phyloP scores from a whole-genome alignment of 2,888 invertebrate genomes.

The Leptura quadrifasciata region DNA sequence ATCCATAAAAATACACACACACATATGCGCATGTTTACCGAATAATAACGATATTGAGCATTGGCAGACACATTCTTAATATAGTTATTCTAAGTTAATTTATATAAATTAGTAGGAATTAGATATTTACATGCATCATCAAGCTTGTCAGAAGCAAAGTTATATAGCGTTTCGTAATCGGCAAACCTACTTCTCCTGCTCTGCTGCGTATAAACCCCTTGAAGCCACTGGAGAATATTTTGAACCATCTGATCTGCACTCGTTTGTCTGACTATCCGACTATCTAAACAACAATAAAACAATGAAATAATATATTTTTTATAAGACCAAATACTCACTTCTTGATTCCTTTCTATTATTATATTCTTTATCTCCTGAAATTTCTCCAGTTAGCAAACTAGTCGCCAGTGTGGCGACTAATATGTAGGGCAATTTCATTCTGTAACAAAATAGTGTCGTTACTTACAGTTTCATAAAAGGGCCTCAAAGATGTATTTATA shows the following conservation, averaged over 20 bases:
- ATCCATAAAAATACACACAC: too few species aligned
- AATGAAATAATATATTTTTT: background rate
- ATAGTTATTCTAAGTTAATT: background rate
- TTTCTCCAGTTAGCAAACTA: constrained; percentile 40
- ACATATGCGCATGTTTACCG: too few species aligned
- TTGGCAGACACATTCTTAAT: background rate
- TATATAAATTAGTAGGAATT: constrained; percentile 41
- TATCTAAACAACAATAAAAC: constrained; percentile 52
- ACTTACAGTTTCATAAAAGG: background rate
- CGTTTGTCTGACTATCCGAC: constrained; percentile 67
- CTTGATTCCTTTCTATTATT: constrained; percentile 40
- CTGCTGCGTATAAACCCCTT: constrained; percentile 81
- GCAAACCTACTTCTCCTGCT: constrained; percentile 74
- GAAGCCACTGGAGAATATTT: constrained; percentile 85
- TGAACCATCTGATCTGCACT: constrained; percentile 84
- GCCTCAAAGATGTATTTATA: background rate
- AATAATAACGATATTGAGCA: constrained; percentile 22
- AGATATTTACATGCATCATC: constrained; percentile 54
- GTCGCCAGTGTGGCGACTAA: constrained; percentile 42
- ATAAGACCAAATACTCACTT: background rate
- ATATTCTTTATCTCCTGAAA: constrained; percentile 44
- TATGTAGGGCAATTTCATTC: constrained; percentile 48
- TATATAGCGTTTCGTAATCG: constrained; percentile 30
- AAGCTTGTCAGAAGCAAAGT: constrained; percentile 44
- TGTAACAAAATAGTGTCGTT: constrained; percentile 34